These are phyloP conservation scores for Zaprionus lachaisei DNA, from an alignment of 1,140 invertebrate genomes.

Conservation along the genomic window DNA sequence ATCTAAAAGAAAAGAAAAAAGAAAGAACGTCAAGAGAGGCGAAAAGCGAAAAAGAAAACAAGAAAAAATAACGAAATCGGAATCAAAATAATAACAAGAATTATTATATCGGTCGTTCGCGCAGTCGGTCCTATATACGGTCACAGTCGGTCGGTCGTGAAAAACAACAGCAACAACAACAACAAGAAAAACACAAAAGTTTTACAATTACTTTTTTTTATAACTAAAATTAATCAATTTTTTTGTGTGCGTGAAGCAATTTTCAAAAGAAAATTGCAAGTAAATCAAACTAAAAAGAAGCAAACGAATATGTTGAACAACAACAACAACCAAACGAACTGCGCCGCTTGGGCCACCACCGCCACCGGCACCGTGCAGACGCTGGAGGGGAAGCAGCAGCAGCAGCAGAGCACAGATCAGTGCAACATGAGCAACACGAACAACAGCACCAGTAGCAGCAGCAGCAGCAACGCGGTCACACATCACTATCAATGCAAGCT, in stretches of 20 bases:
- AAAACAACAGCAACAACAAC: background rate
- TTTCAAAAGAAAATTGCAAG: background rate
- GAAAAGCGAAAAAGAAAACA: conserved; percentile 25
- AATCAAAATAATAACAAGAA: conserved; percentile 13
- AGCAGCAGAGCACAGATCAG: conserved; percentile 8
- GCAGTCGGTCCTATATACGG: background rate
- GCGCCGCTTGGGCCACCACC: conserved; percentile 57
- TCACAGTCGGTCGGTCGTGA: background rate
- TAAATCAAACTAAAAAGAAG: conserved; percentile 7
- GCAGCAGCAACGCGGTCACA: conserved; percentile 18
- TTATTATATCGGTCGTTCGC: background rate
- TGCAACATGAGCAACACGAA: conserved; percentile 11
- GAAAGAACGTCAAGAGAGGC: background rate
- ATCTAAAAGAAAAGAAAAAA: conserved; percentile 49
- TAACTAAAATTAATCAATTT: conserved; percentile 10
- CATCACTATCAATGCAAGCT: conserved; percentile 35
- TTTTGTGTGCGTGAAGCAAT: conserved; percentile 10
- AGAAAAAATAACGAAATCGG: conserved; percentile 25
- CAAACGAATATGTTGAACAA: conserved; percentile 58
- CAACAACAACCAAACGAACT: conserved; percentile 27
- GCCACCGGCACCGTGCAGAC: conserved; percentile 64
- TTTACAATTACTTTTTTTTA: background rate
- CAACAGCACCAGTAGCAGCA: conserved; percentile 14
- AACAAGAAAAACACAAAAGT: conserved; percentile 14
- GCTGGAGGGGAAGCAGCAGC: conserved; percentile 40